These are phyloP conservation scores for Cheilosia grossa DNA, from an alignment of 2,888 invertebrate genomes.

Conservation along the genomic window DNA sequence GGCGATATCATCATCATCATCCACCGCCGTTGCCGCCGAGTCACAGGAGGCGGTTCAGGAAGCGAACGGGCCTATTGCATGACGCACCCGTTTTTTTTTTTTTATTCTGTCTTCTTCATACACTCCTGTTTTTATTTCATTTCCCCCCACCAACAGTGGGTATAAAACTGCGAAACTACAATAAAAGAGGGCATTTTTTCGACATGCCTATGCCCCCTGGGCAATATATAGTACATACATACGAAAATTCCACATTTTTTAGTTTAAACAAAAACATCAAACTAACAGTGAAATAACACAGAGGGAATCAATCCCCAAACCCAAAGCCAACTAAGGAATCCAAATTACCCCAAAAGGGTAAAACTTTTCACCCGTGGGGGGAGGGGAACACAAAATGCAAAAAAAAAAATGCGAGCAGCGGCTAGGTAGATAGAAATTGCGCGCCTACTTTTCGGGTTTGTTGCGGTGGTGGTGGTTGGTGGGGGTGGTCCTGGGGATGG, in stretches of 20 bases:
- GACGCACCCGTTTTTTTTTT: constrained; percentile 63
- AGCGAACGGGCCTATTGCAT: constrained; percentile 56
- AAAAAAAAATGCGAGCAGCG: constrained; percentile 17
- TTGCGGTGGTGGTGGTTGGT: not conserved
- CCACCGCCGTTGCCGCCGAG: not conserved
- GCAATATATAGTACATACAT: constrained; percentile 21
- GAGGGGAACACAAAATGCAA: not conserved
- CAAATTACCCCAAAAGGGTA: constrained; percentile 68
- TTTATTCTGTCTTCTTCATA: constrained; percentile 1
- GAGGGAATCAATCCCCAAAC: constrained; percentile 67
- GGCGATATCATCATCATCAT: constrained; percentile 62
- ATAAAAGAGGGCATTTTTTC: constrained; percentile 67
- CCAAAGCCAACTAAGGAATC: constrained; percentile 59
- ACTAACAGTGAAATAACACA: constrained; percentile 68
- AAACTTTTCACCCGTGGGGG: constrained; percentile 52
- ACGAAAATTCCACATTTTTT: constrained; percentile 43
- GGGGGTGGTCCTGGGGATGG: not conserved
- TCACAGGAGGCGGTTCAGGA: constrained; percentile 52
- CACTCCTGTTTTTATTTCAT: constrained; percentile 25
- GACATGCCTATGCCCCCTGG: constrained; percentile 37
- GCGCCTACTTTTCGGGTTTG: constrained; percentile 62
- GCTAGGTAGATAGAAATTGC: constrained; percentile 60
- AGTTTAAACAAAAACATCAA: constrained; percentile 64
- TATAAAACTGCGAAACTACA: constrained; percentile 54
- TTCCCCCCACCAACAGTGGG: not conserved